Evolutionary conservation across 2,888 invertebrate genomes (phyloP), one percentile per base, ranked within the genome.

Genomic region (Mellilla xanthometata): DNA sequence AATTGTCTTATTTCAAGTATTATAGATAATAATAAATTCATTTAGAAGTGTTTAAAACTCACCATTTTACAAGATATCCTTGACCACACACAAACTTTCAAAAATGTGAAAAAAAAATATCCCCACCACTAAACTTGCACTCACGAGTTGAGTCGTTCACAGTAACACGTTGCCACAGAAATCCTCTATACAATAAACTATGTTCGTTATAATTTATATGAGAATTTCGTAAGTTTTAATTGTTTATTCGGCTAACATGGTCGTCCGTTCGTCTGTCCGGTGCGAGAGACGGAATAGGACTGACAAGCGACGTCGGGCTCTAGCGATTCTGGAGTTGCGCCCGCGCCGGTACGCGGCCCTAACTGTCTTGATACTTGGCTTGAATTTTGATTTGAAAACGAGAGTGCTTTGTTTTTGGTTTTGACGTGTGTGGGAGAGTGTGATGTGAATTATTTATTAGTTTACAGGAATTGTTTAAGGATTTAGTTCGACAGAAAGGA

Each of bases 311-410:
- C 76, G 60, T 53, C 60, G 65, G 60, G 72, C 68, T 68, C 81
- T 81, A 75, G 69, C 70, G 56, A 82, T 82, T 80, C 84, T 62
- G 67, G 51, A 67, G 71, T 74, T 77, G 86, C 86, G 82, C 71
- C 47, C 50, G 74, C 77, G 85, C 63, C 65, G 39, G 45, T 67
- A 68, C 68, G 69, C 65, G 68, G 79, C 71, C 72, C 72, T 80
- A 82, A 83, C 84, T 81, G 84, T 83, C 78, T 87, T 84, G 85
- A 76, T 68, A 72, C 77, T 85, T 79, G 66, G 61, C 61, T 49
- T 76, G 83, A 81, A 86, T 83, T 80, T 79, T 80, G 72, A 85
- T 81, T 67, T 70, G 76, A 81, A 86, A 88, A 71, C 72, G 85
- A 87, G 84, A 87, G 87, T 86, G 77, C 46, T 66, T 24, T 48